A percentile compares a stretch with the other conserved stretches of the same genome.
Evolutionary conservation across 2,888 invertebrate species (phyloP).

Genomic region (Tuberolachnus salignus): DNA sequence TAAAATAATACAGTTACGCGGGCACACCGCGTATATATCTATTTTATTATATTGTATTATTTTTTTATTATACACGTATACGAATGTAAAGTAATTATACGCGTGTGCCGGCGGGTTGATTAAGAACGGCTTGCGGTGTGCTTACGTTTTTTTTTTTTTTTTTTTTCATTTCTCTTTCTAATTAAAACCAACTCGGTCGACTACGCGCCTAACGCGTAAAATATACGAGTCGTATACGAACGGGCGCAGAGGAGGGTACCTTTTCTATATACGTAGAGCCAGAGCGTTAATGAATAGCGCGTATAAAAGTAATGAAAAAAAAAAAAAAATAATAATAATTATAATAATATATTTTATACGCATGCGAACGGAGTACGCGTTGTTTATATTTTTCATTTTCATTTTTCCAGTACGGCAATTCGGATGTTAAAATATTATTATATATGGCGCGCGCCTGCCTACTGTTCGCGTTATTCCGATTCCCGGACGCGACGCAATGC

Average conservation of each 20-base stretch:
- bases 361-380: neutral
- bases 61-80: too few species aligned
- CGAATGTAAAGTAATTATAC: too few species aligned
- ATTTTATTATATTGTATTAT: too few species aligned
- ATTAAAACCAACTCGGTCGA: conserved; percentile 44
- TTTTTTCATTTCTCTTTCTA: conserved; percentile 13
- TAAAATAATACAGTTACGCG: too few species aligned
- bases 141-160: neutral
- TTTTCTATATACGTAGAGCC: neutral
- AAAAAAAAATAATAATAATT: too few species aligned
- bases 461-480: conserved; percentile 19
- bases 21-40: too few species aligned
- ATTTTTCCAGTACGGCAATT: neutral
- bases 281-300: conserved; percentile 1
- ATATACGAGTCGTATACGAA: neutral
- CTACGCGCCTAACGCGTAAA: neutral
- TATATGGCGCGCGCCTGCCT: conserved; percentile 8
- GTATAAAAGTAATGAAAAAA: too few species aligned
- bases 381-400: neutral
- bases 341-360: neutral
- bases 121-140: neutral
- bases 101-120: neutral
- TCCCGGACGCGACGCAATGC: conserved; percentile 24
- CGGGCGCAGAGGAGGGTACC: neutral
- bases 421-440: neutral